Conservation (phyloP, 2,797 vertebrate species). For the Sciurus carolinensis region DNA sequence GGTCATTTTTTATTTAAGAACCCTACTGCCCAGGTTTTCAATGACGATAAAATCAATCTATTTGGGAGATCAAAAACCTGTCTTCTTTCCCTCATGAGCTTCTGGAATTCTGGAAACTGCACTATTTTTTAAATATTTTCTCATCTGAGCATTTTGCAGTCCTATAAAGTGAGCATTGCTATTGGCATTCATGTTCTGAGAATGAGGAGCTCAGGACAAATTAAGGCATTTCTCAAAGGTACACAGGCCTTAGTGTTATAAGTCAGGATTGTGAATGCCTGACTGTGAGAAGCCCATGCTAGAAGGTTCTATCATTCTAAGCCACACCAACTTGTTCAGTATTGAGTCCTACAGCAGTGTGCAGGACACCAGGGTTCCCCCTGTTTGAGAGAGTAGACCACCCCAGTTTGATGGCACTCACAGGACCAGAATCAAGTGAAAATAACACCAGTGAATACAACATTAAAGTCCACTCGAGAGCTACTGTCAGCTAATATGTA, state of each 20-base stretch:
- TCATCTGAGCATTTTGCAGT: not conserved
- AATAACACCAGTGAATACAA: not conserved
- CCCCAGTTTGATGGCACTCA: not conserved
- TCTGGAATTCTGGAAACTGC: not conserved
- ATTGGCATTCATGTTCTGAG: not conserved
- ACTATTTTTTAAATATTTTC: not conserved
- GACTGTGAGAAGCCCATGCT: not conserved
- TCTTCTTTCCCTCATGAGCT: not conserved
- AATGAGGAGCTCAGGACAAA: not conserved
- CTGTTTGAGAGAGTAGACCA: not conserved
- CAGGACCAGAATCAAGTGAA: not conserved
- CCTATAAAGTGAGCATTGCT: too few relatives aligned
- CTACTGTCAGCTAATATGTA: not conserved
- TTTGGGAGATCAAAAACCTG: not conserved
- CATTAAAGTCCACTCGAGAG: not conserved
- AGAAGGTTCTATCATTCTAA: not conserved
- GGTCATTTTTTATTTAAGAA: not conserved
- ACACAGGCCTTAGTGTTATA: not conserved
- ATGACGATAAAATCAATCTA: not conserved
- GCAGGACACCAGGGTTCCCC: not conserved
- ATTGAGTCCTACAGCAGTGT: not conserved
- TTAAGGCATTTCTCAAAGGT: not conserved
- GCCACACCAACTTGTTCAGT: not conserved
- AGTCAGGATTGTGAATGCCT: not conserved
- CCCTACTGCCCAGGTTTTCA: not conserved